Evolutionary conservation across 1,140 invertebrate species (phyloP).

Genomic region (Heliconius himera): DNA sequence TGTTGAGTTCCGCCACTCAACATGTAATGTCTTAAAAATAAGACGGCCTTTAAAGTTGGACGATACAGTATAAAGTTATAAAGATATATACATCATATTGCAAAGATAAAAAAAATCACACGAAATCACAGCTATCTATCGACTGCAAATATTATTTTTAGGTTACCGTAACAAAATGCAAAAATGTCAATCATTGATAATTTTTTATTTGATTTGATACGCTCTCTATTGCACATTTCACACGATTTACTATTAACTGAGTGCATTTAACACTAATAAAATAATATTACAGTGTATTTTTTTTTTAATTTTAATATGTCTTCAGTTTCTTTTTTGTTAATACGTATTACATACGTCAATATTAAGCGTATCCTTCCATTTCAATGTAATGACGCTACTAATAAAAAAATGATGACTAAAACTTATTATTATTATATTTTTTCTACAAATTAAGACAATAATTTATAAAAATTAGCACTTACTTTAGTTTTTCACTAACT

Average conservation of each 20-base stretch:
- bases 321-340: neutral
- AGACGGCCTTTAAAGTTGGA: no score
- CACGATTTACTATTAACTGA: neutral
- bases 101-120: constrained; percentile 1
- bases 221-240: neutral
- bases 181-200: constrained; percentile 10
- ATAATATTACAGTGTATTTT: neutral
- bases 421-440: neutral
- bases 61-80: no score
- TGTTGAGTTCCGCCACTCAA: no score
- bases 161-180: neutral
- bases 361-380: neutral
- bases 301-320: no score
- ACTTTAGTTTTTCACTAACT: neutral
- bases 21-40: no score
- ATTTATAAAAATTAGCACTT: neutral
- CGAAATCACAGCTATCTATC: neutral
- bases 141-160: neutral
- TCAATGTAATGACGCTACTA: neutral
- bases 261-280: neutral
- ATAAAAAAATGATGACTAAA: neutral
- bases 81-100: no score
- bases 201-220: neutral
- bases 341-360: neutral
- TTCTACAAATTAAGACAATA: neutral